Base-by-base conservation (phyloP, 2,113 vertebrate species). In the Lichenostomus cassidix region DNA sequence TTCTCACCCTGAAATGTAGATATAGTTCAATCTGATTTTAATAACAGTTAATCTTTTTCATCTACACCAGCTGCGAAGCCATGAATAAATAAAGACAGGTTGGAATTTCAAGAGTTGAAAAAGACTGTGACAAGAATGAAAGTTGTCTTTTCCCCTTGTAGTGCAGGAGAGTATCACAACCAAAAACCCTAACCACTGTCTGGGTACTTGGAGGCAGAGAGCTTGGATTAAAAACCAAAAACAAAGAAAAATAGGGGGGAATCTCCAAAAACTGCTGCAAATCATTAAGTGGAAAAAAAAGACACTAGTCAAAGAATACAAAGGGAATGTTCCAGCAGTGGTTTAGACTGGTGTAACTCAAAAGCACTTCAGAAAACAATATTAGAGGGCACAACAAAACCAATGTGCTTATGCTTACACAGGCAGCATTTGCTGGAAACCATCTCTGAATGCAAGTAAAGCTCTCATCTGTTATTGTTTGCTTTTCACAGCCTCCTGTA, bases 31-130 rank as follows among this genome's bases (percentile, higher is more conserved):
- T 85, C 42, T 94, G 71, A 83, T 78, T 97, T 96, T 96, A 95
- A 80, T 84, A 95, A 88, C 71, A 88, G 71, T 93, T 94, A 95
- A 94, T 95, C 82, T 94, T 88, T 92, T 74, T 82, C 63, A 93
- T 70, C 90, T 80, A 39, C n/a, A 78, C n/a, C 64, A 95, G 63
- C 87, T 92, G 71, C 5, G 7, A 83, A 68, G 55, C 59, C 82
- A 83, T 77, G 82, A 96, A 93, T 95, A 92, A 95, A 83, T 90
- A 88, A 96, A 95, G 85, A 80, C 60, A 93, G 24, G 47, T 47
- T 90, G 82, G 84, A 91, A 91, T 88, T 92, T 71, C 55, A 62
- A 42, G 63, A 90, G 74, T 46, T 77, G 75, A 85, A 52, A 73
- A 84, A 74, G 87, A n/a, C 62, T 87, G 75, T 90, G 94, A 93